Conservation (phyloP, 2,797 vertebrate species). For the Coreius guichenoti region DNA sequence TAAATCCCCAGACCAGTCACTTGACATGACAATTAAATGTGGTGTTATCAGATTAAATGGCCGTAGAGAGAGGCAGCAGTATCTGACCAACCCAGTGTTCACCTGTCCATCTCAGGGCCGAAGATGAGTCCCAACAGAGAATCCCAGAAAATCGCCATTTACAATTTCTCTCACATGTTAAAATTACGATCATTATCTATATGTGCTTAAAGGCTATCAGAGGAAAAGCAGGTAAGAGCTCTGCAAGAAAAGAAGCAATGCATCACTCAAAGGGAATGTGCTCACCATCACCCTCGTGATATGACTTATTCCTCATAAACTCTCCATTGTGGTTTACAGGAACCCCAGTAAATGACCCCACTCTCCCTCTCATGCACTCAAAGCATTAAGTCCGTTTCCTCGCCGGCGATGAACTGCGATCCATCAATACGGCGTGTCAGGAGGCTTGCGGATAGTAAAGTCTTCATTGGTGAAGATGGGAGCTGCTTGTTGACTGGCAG, state of each 20-base stretch:
- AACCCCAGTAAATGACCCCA: conserved; percentile 59
- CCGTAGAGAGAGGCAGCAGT: conserved; percentile 47
- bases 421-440: conserved; percentile 58
- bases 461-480: conserved; percentile 55
- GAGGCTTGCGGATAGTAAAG: conserved; percentile 51
- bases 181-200: conserved; percentile 42
- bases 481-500: conserved; percentile 58
- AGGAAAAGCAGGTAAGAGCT: conserved; percentile 22
- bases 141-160: conserved; percentile 38
- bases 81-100: conserved; percentile 35
- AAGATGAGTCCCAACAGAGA: conserved; percentile 50
- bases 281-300: conserved; percentile 15
- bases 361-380: conserved; percentile 55
- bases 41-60: conserved; percentile 57
- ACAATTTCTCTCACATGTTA: conserved; percentile 22
- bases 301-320: conserved; percentile 54
- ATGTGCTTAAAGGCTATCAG: neutral
- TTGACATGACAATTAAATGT: conserved; percentile 60
- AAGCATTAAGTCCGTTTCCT: conserved; percentile 58
- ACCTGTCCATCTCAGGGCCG: conserved; percentile 51
- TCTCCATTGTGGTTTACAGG: conserved; percentile 55
- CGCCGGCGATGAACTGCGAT: conserved; percentile 36
- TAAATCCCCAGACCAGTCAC: conserved; percentile 32
- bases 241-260: conserved; percentile 4
- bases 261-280: conserved; percentile 29